Evolutionary conservation across 2,113 vertebrate genomes (phyloP).

Genomic region (Budorcas taxicolor): DNA sequence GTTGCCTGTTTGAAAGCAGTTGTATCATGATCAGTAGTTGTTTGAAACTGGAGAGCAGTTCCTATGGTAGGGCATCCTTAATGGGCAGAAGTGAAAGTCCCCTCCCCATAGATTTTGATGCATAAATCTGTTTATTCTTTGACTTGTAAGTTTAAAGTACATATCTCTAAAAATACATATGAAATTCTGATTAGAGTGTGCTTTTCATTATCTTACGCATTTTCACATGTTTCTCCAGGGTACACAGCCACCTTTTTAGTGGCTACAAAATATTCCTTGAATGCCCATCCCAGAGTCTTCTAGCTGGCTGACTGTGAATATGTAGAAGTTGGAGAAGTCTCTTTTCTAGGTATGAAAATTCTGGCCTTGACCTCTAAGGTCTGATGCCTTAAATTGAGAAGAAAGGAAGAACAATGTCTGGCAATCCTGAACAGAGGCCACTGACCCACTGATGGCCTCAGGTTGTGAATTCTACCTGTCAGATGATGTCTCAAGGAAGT

Average conservation of each 20-base stretch:
- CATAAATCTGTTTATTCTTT: background rate
- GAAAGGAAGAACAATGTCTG: background rate
- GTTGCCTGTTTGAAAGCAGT: background rate
- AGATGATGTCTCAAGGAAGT: background rate
- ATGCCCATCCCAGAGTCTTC: background rate
- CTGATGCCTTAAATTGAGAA: background rate
- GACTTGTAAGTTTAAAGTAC: background rate
- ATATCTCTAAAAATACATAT: background rate
- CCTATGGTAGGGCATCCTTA: background rate
- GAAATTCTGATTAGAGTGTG: background rate
- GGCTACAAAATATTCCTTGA: background rate
- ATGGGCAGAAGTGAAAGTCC: background rate
- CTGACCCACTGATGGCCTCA: background rate
- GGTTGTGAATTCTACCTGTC: background rate
- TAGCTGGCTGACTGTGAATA: background rate
- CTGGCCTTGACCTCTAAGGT: background rate
- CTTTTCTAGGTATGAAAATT: background rate
- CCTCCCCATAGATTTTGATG: background rate
- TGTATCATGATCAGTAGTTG: background rate
- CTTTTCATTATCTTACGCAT: background rate
- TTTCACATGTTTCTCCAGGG: background rate
- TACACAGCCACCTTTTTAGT: background rate
- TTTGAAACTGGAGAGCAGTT: background rate
- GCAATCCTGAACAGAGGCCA: background rate
- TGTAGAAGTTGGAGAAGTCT: background rate